Evolutionary conservation across 2,797 vertebrate genomes (phyloP), one percentile per base, ranked within the genome.

Genomic region (Lagorchestes hirsutus): DNA sequence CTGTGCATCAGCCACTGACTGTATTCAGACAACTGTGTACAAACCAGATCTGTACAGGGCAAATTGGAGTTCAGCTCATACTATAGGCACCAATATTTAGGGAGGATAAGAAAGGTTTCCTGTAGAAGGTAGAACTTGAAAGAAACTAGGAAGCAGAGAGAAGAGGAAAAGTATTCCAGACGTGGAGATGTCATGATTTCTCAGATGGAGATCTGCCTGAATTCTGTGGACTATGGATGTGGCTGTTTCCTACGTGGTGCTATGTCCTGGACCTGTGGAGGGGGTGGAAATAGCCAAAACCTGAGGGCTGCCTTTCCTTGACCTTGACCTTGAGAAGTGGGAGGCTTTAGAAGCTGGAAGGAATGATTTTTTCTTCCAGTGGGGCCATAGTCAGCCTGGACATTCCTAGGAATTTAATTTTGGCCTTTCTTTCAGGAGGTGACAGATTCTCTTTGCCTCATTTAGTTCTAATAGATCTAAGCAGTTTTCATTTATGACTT

Each of bases 321-420:
- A 57, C 56, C 58, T 31, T 29, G 62, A 74, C n/a, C 62, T n/a
- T 22, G 62, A 74, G 62, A 40, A 40, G 62, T 40, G 16, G 34
- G 16, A 16, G 5, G 34, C 14, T 74, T 74, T 18, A n/a, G 62
- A 14, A 74, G 13, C 16, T 14, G 2, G 62, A n/a, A 4, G 24
- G 1, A 59, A 55, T 93, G 40, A 74, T 57, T 93, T 94, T 97
- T 93, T n/a, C 24, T 22, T 93, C 57, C 67, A 55, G 90, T 82
- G 91, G 67, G 40, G 27, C n/a, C 56, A 93, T 24, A 40, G 59
- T 92, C 93, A 92, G 90, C 74, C 93, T 94, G 91, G 58, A 28
- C 93, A 46, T 0, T 95, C 46, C 92, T 34, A 14, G 31, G 13
- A n/a, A 34, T 14, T 67, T 67, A 34, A 67, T 67, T 67, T 67